Base-by-base conservation (phyloP, 1,140 invertebrate genomes). In the Gonatopus flavifemur region DNA sequence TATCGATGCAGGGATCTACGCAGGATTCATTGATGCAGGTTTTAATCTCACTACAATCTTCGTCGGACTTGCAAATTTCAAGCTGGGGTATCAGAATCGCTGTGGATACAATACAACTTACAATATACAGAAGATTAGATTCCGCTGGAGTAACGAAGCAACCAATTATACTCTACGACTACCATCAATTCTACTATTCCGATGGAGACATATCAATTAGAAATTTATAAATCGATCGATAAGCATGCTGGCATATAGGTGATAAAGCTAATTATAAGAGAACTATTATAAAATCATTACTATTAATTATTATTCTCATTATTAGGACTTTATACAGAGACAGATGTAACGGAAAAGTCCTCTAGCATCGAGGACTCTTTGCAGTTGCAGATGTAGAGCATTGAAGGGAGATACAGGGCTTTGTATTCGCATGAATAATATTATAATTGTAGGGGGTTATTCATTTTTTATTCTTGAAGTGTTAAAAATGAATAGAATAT, bases 11-110 rank as follows among this genome's bases (percentile, higher is more conserved):
- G 52, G 83, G 84, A 77, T 87, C 83, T 67, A 80, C 71, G 76
- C 87, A 89, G 70, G 78, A 76, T 50, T 81, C 80, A 55, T 77
- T 76, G 64, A 85, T 76, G 78, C 87, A 89, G 67, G 82, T 81
- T 66, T 84, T 76, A 70, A 77, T 78, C 60, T 83, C 80, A 64
- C 79, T 81, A 78, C 87, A 89, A 62, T 88, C 83, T 62, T 80
- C 77, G 72, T 88, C 79, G 69, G 74, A 74, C 60, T 79, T 80
- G 81, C 83, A 85, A 64, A 66, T 73, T 55, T 74, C 66, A 57
- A 73, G 67, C 59, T 70, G 73, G 67, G 73, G 67, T 62, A 70
- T 74, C 54, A 63, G 67, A 66, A 57, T 61, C 58, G 72, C 77
- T 82, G 80, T 74, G 77, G 68, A 77, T 76, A 74, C 51, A 79